Evolutionary conservation across 1,140 invertebrate species (phyloP).

Genomic region (Drosophila ercepeae): DNA sequence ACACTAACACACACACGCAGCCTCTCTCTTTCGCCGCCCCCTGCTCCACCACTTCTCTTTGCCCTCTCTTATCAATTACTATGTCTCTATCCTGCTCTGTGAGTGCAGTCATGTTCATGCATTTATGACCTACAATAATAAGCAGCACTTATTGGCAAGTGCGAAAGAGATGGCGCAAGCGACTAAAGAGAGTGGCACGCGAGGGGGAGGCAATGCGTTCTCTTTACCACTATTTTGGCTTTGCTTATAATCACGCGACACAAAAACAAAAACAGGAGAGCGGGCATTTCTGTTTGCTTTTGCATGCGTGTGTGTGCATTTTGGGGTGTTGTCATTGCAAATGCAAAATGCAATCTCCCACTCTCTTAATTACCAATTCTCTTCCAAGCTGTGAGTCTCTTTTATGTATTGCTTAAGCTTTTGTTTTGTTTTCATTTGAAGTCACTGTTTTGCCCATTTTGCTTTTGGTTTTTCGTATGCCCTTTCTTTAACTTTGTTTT

Average conservation of each 20-base stretch:
- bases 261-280: conserved; percentile 34
- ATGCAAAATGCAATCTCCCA: conserved; percentile 20
- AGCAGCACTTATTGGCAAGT: conserved; percentile 17
- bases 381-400: neutral
- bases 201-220: conserved; percentile 6
- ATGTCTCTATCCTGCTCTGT: neutral
- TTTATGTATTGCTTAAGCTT: neutral
- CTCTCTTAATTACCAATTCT: neutral
- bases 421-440: neutral
- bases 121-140: conserved; percentile 77
- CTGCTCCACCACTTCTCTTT: conserved; percentile 1
- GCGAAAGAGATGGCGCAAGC: conserved; percentile 37
- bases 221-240: conserved; percentile 42
- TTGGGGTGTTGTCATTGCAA: conserved; percentile 51
- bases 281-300: conserved; percentile 23
- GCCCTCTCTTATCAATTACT: neutral
- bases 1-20: conserved; percentile 16
- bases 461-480: neutral
- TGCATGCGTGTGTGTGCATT: conserved; percentile 29
- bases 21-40: conserved; percentile 2
- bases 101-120: conserved; percentile 67
- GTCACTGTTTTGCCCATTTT: neutral
- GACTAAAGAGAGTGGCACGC: conserved; percentile 9
- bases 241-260: conserved; percentile 39
- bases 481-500: neutral